Percentiles rank a stretch among this genome's conserved stretches.
Evolutionary conservation across 2,113 vertebrate species (phyloP).

Genomic region (Nanorana parkeri): DNA sequence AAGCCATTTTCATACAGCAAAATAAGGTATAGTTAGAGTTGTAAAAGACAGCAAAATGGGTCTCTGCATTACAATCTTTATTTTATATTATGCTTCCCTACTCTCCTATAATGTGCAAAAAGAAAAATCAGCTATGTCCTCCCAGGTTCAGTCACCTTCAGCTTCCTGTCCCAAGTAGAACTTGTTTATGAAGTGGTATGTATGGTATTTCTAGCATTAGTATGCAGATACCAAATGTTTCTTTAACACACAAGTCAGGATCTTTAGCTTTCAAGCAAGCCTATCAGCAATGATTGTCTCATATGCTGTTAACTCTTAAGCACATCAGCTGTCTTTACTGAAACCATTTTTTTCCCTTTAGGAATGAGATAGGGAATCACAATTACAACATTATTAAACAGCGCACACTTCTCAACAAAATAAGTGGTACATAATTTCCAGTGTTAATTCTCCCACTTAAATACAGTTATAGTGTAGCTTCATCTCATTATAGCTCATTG

Average conservation of each 20-base stretch:
- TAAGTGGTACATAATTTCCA: slow-evolving; percentile 72
- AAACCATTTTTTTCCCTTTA: slow-evolving; percentile 13
- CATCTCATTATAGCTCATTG: slow-evolving; percentile 86
- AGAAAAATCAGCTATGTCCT: slow-evolving; percentile 17
- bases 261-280: slow-evolving; percentile 5
- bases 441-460: slow-evolving; percentile 89
- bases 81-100: no score
- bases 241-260: slow-evolving; percentile 11
- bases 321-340: not conserved
- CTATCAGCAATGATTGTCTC: slow-evolving; percentile 1
- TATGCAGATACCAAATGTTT: slow-evolving; percentile 10
- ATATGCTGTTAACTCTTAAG: slow-evolving; percentile 21
- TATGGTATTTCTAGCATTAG: not conserved
- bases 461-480: slow-evolving; percentile 82
- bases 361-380: slow-evolving; percentile 28
- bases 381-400: slow-evolving; percentile 54
- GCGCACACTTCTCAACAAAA: slow-evolving; percentile 46
- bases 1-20: no score
- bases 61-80: no score
- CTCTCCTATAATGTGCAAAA: no score
- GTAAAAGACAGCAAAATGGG: no score
- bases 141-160: not conserved
- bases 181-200: not conserved
- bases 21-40: no score
- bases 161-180: not conserved